Percentiles rank a stretch among this genome's conserved stretches.
Evolutionary conservation across 2,888 invertebrate genomes (phyloP).

Genomic region (Linyphia triangularis): DNA sequence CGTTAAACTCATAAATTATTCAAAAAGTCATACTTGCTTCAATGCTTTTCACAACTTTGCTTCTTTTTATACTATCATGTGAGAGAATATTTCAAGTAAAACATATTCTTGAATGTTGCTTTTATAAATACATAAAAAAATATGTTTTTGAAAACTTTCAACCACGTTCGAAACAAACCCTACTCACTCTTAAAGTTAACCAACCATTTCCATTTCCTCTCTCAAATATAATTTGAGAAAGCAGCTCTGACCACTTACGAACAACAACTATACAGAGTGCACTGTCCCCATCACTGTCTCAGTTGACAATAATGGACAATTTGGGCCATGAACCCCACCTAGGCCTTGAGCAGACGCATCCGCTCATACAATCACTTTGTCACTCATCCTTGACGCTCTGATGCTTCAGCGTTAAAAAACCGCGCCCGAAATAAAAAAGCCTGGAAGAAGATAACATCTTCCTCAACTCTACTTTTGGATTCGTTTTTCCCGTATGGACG

Average conservation of each 20-base stretch:
- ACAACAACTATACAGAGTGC: neutral
- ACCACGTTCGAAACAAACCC: neutral
- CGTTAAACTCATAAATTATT: too few species aligned
- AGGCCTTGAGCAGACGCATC: slow-evolving; percentile 36
- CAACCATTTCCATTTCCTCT: neutral
- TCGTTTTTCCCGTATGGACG: neutral
- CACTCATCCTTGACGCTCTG: slow-evolving; percentile 37
- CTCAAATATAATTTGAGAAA: neutral
- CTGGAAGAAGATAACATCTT: neutral
- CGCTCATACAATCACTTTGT: slow-evolving; percentile 12
- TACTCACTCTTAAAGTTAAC: neutral
- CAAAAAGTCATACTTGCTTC: too few species aligned
- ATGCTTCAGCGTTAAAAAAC: neutral
- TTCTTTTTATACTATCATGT: too few species aligned
- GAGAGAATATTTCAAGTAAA: too few species aligned
- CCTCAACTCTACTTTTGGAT: neutral
- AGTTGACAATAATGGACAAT: too few species aligned
- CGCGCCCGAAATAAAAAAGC: neutral
- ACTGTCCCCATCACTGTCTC: neutral
- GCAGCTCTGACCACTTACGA: neutral
- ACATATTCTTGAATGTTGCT: too few species aligned
- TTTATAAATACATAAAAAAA: neutral
- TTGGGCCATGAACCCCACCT: slow-evolving; percentile 49
- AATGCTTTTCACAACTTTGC: too few species aligned
- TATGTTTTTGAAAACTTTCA: neutral